Conservation (phyloP, 2,797 vertebrate species). For the Anguilla pacifica region DNA sequence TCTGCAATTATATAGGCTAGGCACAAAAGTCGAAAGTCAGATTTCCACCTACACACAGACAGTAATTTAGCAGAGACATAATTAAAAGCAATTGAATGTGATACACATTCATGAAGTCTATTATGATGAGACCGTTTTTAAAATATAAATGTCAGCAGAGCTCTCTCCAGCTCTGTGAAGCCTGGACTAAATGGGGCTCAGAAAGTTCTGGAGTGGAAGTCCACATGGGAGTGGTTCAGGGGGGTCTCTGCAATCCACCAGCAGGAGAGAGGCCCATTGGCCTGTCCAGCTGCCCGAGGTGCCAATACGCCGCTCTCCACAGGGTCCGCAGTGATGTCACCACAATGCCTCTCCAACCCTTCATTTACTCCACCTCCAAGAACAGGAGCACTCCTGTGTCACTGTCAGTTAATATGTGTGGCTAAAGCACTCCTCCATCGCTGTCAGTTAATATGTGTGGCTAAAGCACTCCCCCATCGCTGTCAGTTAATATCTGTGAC, state of each 20-base stretch:
- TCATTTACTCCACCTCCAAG: neutral
- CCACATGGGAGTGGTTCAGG: neutral
- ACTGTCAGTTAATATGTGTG: too few relatives aligned
- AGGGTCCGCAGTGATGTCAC: neutral
- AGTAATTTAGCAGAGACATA: neutral
- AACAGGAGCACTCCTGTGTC: neutral
- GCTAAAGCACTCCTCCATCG: too few relatives aligned
- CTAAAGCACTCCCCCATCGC: too few relatives aligned
- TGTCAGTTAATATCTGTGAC: too few relatives aligned
- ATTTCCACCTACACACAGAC: conserved; percentile 5
- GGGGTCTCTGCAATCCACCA: neutral
- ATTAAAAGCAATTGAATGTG: conserved; percentile 11
- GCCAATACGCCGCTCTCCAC: neutral
- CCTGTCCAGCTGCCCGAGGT: neutral
- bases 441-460: too few relatives aligned
- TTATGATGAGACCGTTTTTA: neutral
- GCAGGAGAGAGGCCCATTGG: neutral
- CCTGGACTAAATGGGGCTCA: neutral
- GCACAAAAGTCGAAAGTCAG: neutral
- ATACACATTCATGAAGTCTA: neutral
- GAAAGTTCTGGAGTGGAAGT: neutral
- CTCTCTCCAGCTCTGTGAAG: conserved; percentile 2
- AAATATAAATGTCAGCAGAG: neutral
- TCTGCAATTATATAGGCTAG: neutral
- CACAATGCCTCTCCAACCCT: neutral